Evolutionary conservation across 2,113 vertebrate species (phyloP).

Genomic region (Hippocampus abdominalis): DNA sequence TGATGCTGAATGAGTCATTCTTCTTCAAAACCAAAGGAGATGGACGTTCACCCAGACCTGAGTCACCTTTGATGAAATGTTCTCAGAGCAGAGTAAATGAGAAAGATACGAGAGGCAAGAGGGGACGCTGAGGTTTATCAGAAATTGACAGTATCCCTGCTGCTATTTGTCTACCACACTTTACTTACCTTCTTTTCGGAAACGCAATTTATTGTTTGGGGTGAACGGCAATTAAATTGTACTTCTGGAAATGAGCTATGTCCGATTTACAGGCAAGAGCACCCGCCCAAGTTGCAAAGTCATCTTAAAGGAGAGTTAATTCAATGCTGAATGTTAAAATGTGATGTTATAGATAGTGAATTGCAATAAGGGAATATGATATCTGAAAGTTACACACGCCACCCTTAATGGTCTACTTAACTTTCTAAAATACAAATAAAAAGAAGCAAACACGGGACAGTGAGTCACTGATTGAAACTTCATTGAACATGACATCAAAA

Average conservation of each 20-base stretch:
- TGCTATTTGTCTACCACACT: not conserved
- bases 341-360: not conserved
- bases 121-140: slow-evolving; percentile 10
- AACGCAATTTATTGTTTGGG: not conserved
- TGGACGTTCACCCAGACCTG: slow-evolving; percentile 39
- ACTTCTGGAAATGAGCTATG: not conserved
- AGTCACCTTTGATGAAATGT: slow-evolving; percentile 70
- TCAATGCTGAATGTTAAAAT: not conserved
- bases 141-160: not conserved
- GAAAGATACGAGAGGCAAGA: slow-evolving; percentile 38
- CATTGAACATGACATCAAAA: not conserved
- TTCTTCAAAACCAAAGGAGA: slow-evolving; percentile 75
- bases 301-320: not conserved
- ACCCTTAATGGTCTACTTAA: not conserved
- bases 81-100: slow-evolving; percentile 35
- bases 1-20: slow-evolving; percentile 73
- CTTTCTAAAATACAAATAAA: not conserved
- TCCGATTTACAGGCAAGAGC: not conserved
- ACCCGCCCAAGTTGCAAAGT: not conserved
- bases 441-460: not conserved
- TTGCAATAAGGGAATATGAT: not conserved
- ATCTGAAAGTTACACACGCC: not conserved
- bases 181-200: not conserved
- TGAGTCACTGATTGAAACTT: not conserved
- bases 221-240: not conserved